Conservation (phyloP, 2,113 vertebrate genomes). For the Heteronetta atricapilla region DNA sequence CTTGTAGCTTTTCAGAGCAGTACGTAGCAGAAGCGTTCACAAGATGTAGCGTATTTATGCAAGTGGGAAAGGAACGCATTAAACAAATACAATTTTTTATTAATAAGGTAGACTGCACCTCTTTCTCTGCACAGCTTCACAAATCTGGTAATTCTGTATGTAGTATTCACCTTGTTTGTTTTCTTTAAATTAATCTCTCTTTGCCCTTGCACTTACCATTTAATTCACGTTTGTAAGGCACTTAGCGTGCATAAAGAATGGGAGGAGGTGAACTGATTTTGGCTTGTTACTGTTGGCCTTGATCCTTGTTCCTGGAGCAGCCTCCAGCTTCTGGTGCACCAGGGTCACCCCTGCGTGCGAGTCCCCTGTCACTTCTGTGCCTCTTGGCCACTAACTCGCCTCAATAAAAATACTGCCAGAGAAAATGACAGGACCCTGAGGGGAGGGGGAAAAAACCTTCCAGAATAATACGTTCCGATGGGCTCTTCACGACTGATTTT, state of each 20-base stretch:
- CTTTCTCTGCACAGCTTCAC: slow-evolving; percentile 31
- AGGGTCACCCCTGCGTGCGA: background rate
- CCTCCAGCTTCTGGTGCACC: background rate
- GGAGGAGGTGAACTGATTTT: background rate
- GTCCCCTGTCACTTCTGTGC: background rate
- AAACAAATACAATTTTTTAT: slow-evolving; percentile 3
- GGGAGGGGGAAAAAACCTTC: background rate
- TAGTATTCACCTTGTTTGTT: slow-evolving; percentile 8
- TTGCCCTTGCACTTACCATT: background rate
- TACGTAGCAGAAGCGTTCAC: slow-evolving; percentile 14
- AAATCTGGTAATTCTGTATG: slow-evolving; percentile 1
- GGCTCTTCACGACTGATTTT: background rate
- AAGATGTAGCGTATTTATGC: slow-evolving; percentile 15
- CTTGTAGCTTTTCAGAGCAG: slow-evolving; percentile 14
- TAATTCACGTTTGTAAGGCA: slow-evolving; percentile 40
- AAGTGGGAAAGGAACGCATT: slow-evolving; percentile 22
- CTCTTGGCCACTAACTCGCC: background rate
- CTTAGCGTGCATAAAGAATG: slow-evolving; percentile 27
- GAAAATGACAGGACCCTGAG: background rate
- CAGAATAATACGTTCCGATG: background rate
- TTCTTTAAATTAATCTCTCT: slow-evolving; percentile 51
- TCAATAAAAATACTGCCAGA: background rate
- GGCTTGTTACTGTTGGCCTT: slow-evolving; percentile 19
- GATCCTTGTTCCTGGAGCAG: background rate
- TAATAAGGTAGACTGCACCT: background rate